Base-by-base conservation (phyloP, 2,113 vertebrate genomes). In the Sylvilagus bachmani region DNA sequence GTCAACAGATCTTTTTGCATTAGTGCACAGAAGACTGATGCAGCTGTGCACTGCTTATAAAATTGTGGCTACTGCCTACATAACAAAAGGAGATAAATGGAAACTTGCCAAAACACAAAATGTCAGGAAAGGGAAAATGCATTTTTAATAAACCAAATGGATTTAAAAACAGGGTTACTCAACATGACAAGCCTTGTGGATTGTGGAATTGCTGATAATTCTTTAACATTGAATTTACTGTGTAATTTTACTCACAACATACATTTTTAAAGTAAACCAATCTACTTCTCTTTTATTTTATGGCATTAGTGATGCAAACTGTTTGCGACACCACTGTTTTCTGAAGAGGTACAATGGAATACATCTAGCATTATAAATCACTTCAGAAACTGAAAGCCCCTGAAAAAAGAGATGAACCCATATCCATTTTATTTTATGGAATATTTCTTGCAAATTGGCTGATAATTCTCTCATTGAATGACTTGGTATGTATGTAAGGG, bases 101-200 rank as follows among this genome's bases (percentile, higher is more conserved):
- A 66, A 38, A 86, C 6, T 80, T 75, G 55, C 36, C 74, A 89
- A 90, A 96, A 74, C 69, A 62, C 51, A 53, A 86, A 87, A 85
- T 73, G 71, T 13, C 24, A 78, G 27, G 27, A 79, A 90, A 27
- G 22, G 6, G 74, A 83, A 83, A 85, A 49, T 53, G 38, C 2
- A 70, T 70, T 69, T 91, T 81, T 69, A 84, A 80, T 69, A 91
- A 66, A 86, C 13, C 25, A 77, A n/a, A 33, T 83, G 83, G 12
- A 78, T 67, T 77, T 36, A 33, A 87, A 87, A 84, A 69, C 27
- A 80, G 64, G 64, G 31, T 71, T 67, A 66, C 92, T 90, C 8
- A 49, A 88, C 81, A 82, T 78, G 66, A 3, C 22, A 92, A 71
- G 44, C 5, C 38, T 81, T 71, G 13, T 36, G 29, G 19, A 7